Evolutionary conservation across 2,888 invertebrate species (phyloP), one percentile per base, ranked within the genome.

Genomic region (Drosophila birchii): DNA sequence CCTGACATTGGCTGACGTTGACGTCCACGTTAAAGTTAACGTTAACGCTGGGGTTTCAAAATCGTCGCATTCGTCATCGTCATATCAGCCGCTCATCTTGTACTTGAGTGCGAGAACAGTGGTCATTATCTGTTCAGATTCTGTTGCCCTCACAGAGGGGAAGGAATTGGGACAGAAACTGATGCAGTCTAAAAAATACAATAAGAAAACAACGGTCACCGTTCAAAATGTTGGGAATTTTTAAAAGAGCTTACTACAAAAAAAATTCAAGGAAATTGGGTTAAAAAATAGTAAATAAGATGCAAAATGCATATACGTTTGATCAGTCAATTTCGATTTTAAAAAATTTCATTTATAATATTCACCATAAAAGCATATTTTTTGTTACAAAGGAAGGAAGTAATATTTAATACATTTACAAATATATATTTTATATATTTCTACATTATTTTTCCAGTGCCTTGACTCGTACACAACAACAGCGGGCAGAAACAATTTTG

Each of bases 21-120:
- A 53, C 51, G 51, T 53, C 16, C 34, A 53, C 51, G 51, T 53
- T 53, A 53, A 53, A 53, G 74, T 69, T 59, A 63, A 66, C 83
- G 75, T 82, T 66, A 71, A 59, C 72, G 66, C 74, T 72, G 66
- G 60, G 44, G 51, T 60, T 78, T 82, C 77, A 83, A 86, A 83
- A 83, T 83, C 82, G 82, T 83, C 82, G 86, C 82, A 83, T 83
- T 83, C 82, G 82, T 83, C 84, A 84, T 84, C 83, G 86, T 83
- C 86, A 86, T 83, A 86, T 86, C 86, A 83, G 86, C 79, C 86
- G 83, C 82, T 86, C 82, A 86, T 83, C 86, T 80, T 82, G 86
- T 81, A 86, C 76, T 81, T 75, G 80, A 85, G 88, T 85, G 87
- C 88, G 83, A 86, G 83, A 82, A 83, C 86, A 88, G 78, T 81